Conservation (phyloP, 2,888 invertebrate genomes). For the Drosophila crucigera region DNA sequence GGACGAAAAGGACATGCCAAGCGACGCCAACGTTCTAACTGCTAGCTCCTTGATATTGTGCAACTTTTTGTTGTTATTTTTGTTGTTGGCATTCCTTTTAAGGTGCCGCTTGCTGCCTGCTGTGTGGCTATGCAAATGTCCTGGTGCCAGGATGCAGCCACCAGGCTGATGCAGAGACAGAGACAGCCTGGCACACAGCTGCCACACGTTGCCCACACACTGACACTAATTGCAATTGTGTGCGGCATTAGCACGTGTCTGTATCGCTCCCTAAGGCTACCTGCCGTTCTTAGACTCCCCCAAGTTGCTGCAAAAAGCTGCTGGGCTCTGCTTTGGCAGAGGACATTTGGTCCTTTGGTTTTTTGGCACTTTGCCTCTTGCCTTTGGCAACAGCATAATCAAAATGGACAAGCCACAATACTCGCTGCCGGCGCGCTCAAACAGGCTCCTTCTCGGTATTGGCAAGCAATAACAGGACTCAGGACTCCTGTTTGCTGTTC, state of each 20-base stretch:
- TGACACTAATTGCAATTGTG: slow-evolving; percentile 80
- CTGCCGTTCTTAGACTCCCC: neutral
- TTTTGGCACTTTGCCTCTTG: slow-evolving; percentile 56
- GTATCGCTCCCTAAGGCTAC: slow-evolving; percentile 53
- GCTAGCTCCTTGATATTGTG: slow-evolving; percentile 16
- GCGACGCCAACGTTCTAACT: neutral
- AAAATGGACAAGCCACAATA: slow-evolving; percentile 68
- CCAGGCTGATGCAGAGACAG: neutral
- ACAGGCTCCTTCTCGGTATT: slow-evolving; percentile 50
- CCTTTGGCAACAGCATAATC: slow-evolving; percentile 72
- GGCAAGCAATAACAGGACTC: slow-evolving; percentile 60
- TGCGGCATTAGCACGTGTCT: slow-evolving; percentile 75
- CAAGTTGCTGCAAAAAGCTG: slow-evolving; percentile 52
- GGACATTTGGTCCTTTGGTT: slow-evolving; percentile 42
- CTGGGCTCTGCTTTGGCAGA: slow-evolving; percentile 39
- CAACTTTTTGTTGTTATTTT: slow-evolving; percentile 26
- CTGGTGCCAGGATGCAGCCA: slow-evolving; percentile 30
- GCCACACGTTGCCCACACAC: slow-evolving; percentile 59
- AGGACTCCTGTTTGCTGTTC: neutral
- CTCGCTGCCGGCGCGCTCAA: slow-evolving; percentile 22
- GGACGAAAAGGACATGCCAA: slow-evolving; percentile 1
- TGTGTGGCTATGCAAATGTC: slow-evolving; percentile 62
- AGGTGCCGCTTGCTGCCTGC: slow-evolving; percentile 30
- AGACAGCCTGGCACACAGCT: slow-evolving; percentile 18
- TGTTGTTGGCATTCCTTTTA: slow-evolving; percentile 61